Evolutionary conservation across 1,140 invertebrate species (phyloP), one percentile per base, ranked within the genome.

Genomic region (Drusus annulatus): DNA sequence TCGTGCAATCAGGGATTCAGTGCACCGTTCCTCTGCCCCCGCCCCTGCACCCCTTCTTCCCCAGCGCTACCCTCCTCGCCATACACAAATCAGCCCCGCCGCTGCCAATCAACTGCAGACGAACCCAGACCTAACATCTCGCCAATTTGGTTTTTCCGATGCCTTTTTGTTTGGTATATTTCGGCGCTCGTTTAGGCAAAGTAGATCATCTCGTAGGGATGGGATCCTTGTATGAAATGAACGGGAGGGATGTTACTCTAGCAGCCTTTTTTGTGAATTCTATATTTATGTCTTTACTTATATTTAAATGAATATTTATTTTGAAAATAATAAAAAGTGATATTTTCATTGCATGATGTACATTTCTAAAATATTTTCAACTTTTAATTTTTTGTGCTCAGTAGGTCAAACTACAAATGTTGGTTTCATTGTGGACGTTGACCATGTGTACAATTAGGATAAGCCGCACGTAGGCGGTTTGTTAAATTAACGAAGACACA

Each of bases 1-100:
- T 31, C 71, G 76, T 78, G 54, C 81, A 83, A 83, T 83, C 81
- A 83, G 78, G 54, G 36, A 65, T 75, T 74, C 79, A 65, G 76
- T 78, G 79, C 81, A 80, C 79, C 79, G 68, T 28, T 25, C 54
- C 60, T 50, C 76, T 17, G 51, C 56, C 56, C 65, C 63, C 31
- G 31, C 62, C 56, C 25, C 25, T 28, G 2, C 31, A 36, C 8
- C 36, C 8, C 36, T 45, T 23, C 19, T 31, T 19, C 62, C 62
- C 62, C 62, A 1, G 19, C 23, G 16, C 17, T 23, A 8, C 68
- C 36, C 36, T 23, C 60, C 54, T 74, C 76, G 17, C 78, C 45
- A 51, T 19, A 25, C 75, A 78, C 78, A 52, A 74, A 63, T 76
- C 78, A 83, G 77, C 77, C 81, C 76, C 71, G 68, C 68, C 62